Percentiles rank a stretch among this genome's conserved stretches.
Conservation (phyloP, 2,797 vertebrate species). For the Poecilia wingei region DNA sequence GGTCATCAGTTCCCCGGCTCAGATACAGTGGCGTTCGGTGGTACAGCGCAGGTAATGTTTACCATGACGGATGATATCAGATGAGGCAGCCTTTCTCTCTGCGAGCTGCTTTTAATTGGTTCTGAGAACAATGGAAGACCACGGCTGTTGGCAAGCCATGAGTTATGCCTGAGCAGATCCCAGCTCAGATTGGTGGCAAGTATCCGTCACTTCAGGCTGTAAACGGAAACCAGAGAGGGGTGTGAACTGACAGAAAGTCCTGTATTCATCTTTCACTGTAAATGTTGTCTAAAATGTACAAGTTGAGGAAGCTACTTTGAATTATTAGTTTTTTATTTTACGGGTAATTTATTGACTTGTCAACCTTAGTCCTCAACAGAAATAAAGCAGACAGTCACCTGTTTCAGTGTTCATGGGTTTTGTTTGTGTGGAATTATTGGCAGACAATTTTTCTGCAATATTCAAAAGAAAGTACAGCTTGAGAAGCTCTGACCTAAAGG, state of each 20-base stretch:
- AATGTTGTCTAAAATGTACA: neutral
- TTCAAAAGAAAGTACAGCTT: too few relatives aligned
- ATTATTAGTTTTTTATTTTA: neutral
- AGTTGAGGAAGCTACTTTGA: neutral
- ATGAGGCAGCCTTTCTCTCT: slow-evolving; percentile 24
- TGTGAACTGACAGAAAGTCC: neutral
- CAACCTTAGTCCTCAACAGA: neutral
- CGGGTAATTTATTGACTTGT: neutral
- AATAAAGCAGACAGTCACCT: neutral
- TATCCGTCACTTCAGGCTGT: slow-evolving; percentile 11
- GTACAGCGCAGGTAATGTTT: slow-evolving; percentile 20
- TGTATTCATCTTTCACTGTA: neutral
- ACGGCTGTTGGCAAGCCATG: slow-evolving; percentile 8
- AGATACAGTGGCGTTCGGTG: slow-evolving; percentile 5
- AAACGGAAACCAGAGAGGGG: slow-evolving; percentile 1
- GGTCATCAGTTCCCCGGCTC: slow-evolving; percentile 17
- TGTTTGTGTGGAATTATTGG: too few relatives aligned
- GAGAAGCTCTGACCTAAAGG: too few relatives aligned
- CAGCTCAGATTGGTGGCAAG: slow-evolving; percentile 10
- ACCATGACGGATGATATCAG: slow-evolving; percentile 38
- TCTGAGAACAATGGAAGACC: slow-evolving; percentile 39
- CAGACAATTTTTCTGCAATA: too few relatives aligned
- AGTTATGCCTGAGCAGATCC: slow-evolving; percentile 14
- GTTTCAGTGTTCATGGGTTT: too few relatives aligned
- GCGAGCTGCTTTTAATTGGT: slow-evolving; percentile 48